phyloP scores from a whole-genome alignment of 2,113 vertebrate genomes.

The Amphiprion ocellaris region DNA sequence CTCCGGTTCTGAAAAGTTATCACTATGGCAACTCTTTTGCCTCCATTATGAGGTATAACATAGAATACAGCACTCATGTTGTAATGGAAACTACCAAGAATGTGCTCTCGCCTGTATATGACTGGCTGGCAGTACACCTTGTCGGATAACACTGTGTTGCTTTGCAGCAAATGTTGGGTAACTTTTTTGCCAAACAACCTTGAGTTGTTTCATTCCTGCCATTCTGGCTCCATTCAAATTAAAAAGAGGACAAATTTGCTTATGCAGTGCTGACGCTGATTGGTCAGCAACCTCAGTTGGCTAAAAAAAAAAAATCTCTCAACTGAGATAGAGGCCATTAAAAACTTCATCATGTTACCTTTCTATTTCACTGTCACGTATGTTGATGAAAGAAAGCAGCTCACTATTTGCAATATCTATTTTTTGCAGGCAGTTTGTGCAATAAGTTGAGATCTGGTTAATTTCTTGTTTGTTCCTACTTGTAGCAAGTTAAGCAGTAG shows the following conservation, averaged over 20 bases:
- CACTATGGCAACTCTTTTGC: too few relatives aligned
- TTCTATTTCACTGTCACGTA: too few relatives aligned
- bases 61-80: not conserved
- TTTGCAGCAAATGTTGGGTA: not conserved
- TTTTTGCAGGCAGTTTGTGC: not conserved
- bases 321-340: not conserved
- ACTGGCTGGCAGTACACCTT: not conserved
- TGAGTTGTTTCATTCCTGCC: not conserved
- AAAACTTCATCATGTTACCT: too few relatives aligned
- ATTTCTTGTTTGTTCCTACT: too few relatives aligned
- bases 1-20: not conserved
- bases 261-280: not conserved
- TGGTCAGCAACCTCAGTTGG: not conserved
- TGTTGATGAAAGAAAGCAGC: too few relatives aligned
- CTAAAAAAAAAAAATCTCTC: not conserved
- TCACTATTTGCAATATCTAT: too few relatives aligned
- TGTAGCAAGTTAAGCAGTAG: not conserved
- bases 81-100: not conserved
- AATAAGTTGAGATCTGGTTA: not conserved
- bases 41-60: not conserved
- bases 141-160: not conserved
- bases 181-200: not conserved
- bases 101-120: conserved; percentile 8
- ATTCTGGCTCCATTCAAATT: not conserved
- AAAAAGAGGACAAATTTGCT: not conserved